Percentiles rank a stretch among this genome's conserved stretches.
Conservation (phyloP, 2,113 vertebrate species). For the Gavialis gangeticus region DNA sequence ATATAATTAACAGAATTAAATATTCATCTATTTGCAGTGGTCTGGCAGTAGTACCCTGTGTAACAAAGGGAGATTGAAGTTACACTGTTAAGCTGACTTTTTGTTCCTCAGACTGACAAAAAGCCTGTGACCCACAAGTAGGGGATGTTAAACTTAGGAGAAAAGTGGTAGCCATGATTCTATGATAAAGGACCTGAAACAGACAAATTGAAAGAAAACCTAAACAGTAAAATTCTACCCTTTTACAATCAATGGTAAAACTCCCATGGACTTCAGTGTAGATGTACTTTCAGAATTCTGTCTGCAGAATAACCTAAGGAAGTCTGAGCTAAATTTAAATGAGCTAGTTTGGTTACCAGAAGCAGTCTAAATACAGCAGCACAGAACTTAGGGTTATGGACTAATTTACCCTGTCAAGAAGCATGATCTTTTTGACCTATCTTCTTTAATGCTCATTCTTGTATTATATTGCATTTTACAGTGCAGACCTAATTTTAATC, state of each 20-base stretch:
- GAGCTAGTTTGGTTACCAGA: neutral
- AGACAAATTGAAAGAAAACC: neutral
- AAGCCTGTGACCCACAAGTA: neutral
- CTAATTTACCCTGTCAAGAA: neutral
- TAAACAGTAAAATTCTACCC: neutral
- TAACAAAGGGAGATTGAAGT: neutral
- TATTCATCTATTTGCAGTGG: neutral
- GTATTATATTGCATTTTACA: too few species aligned
- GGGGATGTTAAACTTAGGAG: neutral
- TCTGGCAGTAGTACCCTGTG: neutral
- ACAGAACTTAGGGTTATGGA: neutral
- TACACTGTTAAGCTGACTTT: neutral
- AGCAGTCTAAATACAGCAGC: neutral
- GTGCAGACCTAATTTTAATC: too few species aligned
- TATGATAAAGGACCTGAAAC: neutral
- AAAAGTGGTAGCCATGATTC: neutral
- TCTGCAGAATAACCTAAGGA: neutral
- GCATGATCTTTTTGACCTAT: too few species aligned
- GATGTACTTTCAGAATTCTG: neutral
- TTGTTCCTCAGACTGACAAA: constrained; percentile 18
- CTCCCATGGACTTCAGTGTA: neutral
- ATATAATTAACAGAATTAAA: neutral
- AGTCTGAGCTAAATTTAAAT: neutral
- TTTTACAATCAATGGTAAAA: neutral
- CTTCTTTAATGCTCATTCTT: too few species aligned